phyloP scores from a whole-genome alignment of 2,113 vertebrate species.

The Sceloporus undulatus region DNA sequence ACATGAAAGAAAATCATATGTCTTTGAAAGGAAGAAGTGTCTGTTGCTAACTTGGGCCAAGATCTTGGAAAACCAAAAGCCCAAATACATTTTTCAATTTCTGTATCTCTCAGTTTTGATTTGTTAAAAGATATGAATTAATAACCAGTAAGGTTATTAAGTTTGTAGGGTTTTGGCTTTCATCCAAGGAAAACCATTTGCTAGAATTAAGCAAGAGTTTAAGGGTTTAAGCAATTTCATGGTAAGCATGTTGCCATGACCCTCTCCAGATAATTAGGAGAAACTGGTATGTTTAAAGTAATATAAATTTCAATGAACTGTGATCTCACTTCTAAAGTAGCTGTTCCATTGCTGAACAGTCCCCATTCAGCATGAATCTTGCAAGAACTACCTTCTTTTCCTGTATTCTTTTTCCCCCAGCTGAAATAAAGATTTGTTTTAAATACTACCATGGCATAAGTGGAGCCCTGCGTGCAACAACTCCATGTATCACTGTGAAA shows the following conservation, averaged over 20 bases:
- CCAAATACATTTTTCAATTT: background rate
- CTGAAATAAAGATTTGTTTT: constrained; percentile 98
- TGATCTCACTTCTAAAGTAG: fast-evolving
- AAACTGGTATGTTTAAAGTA: fast-evolving
- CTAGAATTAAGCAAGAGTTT: background rate
- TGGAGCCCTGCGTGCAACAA: constrained; percentile 94
- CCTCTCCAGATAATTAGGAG: background rate
- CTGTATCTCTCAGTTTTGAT: constrained; percentile 1
- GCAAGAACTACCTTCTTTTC: constrained; percentile 31
- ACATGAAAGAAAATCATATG: background rate
- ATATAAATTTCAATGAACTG: background rate
- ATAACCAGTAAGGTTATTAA: background rate
- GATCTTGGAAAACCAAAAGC: background rate
- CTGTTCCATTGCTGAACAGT: background rate
- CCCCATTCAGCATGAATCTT: background rate
- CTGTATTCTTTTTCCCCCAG: constrained; percentile 75
- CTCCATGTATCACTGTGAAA: constrained; percentile 98
- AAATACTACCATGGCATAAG: constrained; percentile 98
- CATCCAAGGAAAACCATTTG: background rate
- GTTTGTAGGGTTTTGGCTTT: background rate
- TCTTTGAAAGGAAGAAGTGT: background rate
- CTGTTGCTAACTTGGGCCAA: background rate
- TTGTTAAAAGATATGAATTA: background rate
- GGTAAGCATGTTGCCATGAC: background rate
- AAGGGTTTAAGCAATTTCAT: background rate